Evolutionary conservation across 2,888 invertebrate species (phyloP).

Genomic region (Cybosia mesomella): DNA sequence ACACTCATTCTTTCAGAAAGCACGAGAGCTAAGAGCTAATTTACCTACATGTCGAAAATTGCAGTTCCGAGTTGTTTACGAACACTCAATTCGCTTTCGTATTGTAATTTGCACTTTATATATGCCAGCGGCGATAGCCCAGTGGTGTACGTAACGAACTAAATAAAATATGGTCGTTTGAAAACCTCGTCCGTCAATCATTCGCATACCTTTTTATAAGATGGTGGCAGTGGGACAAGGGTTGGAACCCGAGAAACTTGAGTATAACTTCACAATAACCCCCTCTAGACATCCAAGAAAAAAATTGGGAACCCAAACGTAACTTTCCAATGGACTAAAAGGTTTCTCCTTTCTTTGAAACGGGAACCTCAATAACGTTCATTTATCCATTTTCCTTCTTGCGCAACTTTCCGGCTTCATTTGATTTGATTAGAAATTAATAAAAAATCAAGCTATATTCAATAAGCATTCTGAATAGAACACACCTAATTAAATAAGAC

Average conservation of each 20-base stretch:
- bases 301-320: too few relatives aligned
- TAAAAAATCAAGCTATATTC: background rate
- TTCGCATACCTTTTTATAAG: too few relatives aligned
- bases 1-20: slow-evolving; percentile 1
- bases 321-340: background rate
- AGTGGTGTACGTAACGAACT: too few relatives aligned
- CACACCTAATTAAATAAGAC: background rate
- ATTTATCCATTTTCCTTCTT: background rate
- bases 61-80: slow-evolving; percentile 29
- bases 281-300: too few relatives aligned
- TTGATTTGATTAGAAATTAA: background rate
- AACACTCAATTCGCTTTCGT: slow-evolving; percentile 26
- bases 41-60: slow-evolving; percentile 37
- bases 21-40: slow-evolving; percentile 22
- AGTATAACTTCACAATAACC: too few relatives aligned
- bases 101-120: slow-evolving; percentile 14
- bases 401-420: background rate
- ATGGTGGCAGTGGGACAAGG: too few relatives aligned
- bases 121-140: too few relatives aligned
- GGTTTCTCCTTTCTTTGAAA: background rate
- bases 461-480: background rate
- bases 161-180: too few relatives aligned
- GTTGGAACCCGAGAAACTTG: too few relatives aligned
- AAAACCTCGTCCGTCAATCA: too few relatives aligned
- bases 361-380: background rate